phyloP scores from a whole-genome alignment of 2,113 vertebrate species.

The Macroglossus sobrinus region DNA sequence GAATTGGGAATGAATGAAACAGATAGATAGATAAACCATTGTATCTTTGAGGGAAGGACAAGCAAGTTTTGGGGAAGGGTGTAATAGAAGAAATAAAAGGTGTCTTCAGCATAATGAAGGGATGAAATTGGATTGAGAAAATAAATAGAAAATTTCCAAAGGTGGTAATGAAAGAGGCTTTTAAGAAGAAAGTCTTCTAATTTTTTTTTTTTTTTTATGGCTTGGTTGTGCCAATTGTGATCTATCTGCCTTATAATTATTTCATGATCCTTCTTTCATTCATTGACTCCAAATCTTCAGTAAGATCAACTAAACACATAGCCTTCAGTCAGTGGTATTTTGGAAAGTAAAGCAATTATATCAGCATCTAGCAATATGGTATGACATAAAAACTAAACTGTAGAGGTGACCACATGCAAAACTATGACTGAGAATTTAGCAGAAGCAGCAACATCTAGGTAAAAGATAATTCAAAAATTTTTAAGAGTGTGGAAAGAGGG shows the following conservation, averaged over 20 bases:
- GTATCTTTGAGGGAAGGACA: not conserved
- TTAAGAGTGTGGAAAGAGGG: not conserved
- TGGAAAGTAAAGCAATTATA: not conserved
- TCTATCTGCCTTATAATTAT: not conserved
- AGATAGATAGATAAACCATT: not conserved
- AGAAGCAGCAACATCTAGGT: not conserved
- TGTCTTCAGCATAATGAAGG: not conserved
- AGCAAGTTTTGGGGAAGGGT: not conserved
- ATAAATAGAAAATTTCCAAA: not conserved
- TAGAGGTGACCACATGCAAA: not conserved
- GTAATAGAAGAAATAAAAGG: not conserved
- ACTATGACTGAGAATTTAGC: not conserved
- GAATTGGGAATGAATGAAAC: not conserved
- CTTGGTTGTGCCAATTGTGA: not conserved
- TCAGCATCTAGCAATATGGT: not conserved
- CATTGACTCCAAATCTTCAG: not conserved
- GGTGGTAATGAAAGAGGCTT: not conserved
- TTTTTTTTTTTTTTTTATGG: not conserved
- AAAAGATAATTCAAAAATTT: not conserved
- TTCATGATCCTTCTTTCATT: not conserved
- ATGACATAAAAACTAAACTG: not conserved
- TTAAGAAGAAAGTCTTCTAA: not conserved
- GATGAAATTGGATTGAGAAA: not conserved
- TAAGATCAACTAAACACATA: not conserved
- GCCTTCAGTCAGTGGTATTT: not conserved